Conservation (phyloP, 2,113 vertebrate genomes). For the Heterotis niloticus region DNA sequence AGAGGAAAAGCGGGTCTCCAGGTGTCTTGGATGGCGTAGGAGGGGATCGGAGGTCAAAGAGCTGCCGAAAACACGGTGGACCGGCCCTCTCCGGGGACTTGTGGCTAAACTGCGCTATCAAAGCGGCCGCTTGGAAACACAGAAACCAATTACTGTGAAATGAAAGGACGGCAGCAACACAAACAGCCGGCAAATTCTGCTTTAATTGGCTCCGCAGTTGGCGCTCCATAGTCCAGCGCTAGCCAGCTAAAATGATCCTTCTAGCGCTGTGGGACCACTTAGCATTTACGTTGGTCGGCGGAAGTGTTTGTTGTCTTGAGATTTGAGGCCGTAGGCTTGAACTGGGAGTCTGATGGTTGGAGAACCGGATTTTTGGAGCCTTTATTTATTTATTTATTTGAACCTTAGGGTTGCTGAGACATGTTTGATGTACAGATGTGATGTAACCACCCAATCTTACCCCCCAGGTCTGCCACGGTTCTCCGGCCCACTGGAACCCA, state of each 20-base stretch:
- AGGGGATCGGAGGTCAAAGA: neutral
- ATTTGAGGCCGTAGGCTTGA: too few relatives aligned
- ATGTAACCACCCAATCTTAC: neutral
- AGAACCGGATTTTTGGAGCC: too few relatives aligned
- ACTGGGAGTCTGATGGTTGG: too few relatives aligned
- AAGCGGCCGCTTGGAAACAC: slow-evolving; percentile 49
- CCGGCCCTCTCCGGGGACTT: neutral
- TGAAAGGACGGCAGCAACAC: slow-evolving; percentile 43
- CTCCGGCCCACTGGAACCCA: slow-evolving; percentile 71
- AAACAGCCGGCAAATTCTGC: slow-evolving; percentile 51
- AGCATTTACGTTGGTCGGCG: neutral
- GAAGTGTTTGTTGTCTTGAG: too few relatives aligned
- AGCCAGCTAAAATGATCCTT: neutral
- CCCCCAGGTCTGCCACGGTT: slow-evolving; percentile 79
- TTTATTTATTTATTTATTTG: too few relatives aligned
- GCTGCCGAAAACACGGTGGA: too few relatives aligned
- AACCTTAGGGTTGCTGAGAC: too few relatives aligned
- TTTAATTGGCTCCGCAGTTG: slow-evolving; percentile 48
- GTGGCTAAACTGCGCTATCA: slow-evolving; percentile 35
- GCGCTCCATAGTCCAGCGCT: neutral
- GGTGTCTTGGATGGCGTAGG: too few relatives aligned
- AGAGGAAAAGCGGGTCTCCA: too few relatives aligned
- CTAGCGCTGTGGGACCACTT: neutral
- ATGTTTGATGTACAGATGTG: neutral
- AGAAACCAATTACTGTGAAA: slow-evolving; percentile 42